A percentile compares a stretch with the other conserved stretches of the same genome.
Evolutionary conservation across 1,140 invertebrate species (phyloP).

Genomic region (Berghia stephanieae): DNA sequence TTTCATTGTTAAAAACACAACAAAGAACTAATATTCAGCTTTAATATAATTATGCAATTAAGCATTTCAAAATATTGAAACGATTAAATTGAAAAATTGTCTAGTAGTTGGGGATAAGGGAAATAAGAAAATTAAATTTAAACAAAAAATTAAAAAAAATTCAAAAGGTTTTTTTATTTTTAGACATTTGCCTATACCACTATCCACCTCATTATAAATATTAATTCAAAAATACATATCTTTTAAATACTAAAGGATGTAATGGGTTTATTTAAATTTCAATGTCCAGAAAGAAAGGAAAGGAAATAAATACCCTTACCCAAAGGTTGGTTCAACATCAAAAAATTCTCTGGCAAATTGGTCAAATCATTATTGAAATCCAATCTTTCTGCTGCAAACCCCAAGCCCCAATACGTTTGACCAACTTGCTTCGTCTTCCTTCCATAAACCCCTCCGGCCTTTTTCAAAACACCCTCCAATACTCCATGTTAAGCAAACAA

Average conservation of each 20-base stretch:
- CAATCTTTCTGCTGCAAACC: slow-evolving; percentile 68
- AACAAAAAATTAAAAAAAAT: too few relatives aligned
- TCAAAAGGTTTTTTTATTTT: too few relatives aligned
- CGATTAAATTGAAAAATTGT: too few relatives aligned
- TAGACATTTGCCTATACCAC: too few relatives aligned
- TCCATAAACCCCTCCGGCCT: slow-evolving; percentile 63
- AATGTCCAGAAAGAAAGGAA: too few relatives aligned
- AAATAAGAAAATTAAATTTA: not conserved
- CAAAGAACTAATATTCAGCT: not conserved
- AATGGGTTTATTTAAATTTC: too few relatives aligned
- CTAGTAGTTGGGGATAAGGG: too few relatives aligned
- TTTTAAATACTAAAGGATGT: too few relatives aligned
- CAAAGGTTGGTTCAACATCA: slow-evolving; percentile 70
- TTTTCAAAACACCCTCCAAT: slow-evolving; percentile 60
- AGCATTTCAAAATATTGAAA: too few relatives aligned
- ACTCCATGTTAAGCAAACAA: slow-evolving; percentile 66
- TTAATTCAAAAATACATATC: too few relatives aligned
- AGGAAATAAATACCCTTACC: slow-evolving; percentile 46
- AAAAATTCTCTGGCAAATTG: slow-evolving; percentile 76
- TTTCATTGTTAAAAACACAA: not conserved
- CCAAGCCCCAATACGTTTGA: slow-evolving; percentile 41
- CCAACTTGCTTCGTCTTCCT: slow-evolving; percentile 58
- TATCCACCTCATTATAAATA: too few relatives aligned
- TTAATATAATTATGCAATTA: not conserved
- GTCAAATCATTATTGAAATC: slow-evolving; percentile 77